Conservation (phyloP, 1,140 invertebrate species). For the Papilio polytes region DNA sequence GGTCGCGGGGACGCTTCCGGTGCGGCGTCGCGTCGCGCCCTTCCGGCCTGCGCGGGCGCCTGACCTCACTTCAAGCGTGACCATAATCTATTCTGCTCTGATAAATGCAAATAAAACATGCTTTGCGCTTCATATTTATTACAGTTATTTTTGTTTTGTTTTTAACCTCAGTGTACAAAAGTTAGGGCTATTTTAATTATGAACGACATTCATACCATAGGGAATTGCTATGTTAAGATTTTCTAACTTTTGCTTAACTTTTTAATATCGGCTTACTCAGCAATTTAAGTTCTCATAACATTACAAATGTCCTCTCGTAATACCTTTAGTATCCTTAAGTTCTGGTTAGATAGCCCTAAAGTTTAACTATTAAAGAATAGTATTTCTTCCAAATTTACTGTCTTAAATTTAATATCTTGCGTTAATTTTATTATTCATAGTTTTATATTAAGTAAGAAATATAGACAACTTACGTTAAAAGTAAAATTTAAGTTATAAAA, state of each 20-base stretch:
- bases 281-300: too few relatives aligned
- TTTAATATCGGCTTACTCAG: too few relatives aligned
- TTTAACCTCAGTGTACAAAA: not conserved
- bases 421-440: not conserved
- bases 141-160: slow-evolving; percentile 25
- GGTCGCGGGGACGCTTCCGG: slow-evolving; percentile 72
- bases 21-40: slow-evolving; percentile 68
- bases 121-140: slow-evolving; percentile 12
- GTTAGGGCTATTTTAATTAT: not conserved
- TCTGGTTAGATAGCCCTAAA: too few relatives aligned
- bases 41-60: slow-evolving; percentile 74
- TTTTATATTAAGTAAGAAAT: not conserved
- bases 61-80: slow-evolving; percentile 64
- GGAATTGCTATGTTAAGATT: not conserved
- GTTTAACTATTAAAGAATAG: too few relatives aligned
- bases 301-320: too few relatives aligned
- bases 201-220: not conserved
- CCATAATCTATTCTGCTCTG: slow-evolving; percentile 69
- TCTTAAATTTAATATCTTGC: too few relatives aligned
- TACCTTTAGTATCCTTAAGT: too few relatives aligned
- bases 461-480: not conserved
- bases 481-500: slow-evolving; percentile 5
- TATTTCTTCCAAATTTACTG: too few relatives aligned
- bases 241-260: not conserved
- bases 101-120: slow-evolving; percentile 61